These are phyloP conservation scores for Lutraria rhynchaena DNA, from an alignment of 1,140 invertebrate genomes.

Conservation along the genomic window DNA sequence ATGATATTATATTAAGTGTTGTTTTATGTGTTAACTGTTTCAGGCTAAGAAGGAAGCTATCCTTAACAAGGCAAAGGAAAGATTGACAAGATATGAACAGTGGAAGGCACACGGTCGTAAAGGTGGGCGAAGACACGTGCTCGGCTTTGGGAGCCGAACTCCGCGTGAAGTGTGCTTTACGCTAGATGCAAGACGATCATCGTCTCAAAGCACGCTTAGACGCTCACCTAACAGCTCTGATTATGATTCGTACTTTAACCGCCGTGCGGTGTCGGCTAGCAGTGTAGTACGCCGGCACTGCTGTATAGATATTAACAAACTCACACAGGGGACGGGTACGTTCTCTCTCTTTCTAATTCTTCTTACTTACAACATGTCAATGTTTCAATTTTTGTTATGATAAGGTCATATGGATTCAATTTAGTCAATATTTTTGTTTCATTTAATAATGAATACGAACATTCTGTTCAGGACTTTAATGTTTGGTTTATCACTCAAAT, in stretches of 20 bases:
- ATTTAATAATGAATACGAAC: too few species aligned
- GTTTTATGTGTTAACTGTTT: too few species aligned
- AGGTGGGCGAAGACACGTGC: constrained; percentile 74
- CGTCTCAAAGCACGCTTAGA: constrained; percentile 78
- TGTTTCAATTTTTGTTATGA: too few species aligned
- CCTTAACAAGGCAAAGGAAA: constrained; percentile 74
- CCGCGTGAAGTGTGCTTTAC: constrained; percentile 80
- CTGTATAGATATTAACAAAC: constrained; percentile 78
- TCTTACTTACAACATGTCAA: constrained; percentile 61
- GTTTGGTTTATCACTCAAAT: too few species aligned
- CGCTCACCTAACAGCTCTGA: constrained; percentile 79
- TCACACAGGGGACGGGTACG: constrained; percentile 69
- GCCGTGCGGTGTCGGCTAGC: constrained; percentile 79
- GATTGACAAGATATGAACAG: constrained; percentile 77
- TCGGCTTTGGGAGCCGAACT: constrained; percentile 79
- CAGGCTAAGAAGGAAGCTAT: constrained; percentile 76
- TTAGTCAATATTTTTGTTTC: too few species aligned
- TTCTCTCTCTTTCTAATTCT: constrained; percentile 56
- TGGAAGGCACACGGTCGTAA: constrained; percentile 76
- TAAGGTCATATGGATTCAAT: too few species aligned
- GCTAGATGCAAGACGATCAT: constrained; percentile 77
- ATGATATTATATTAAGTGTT: too few species aligned
- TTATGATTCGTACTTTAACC: constrained; percentile 77
- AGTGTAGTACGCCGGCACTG: constrained; percentile 79
- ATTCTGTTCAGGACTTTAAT: too few species aligned